Percentiles rank a stretch among this genome's conserved stretches.
Evolutionary conservation across 2,888 invertebrate species (phyloP).

Genomic region (Pollenia angustigena): DNA sequence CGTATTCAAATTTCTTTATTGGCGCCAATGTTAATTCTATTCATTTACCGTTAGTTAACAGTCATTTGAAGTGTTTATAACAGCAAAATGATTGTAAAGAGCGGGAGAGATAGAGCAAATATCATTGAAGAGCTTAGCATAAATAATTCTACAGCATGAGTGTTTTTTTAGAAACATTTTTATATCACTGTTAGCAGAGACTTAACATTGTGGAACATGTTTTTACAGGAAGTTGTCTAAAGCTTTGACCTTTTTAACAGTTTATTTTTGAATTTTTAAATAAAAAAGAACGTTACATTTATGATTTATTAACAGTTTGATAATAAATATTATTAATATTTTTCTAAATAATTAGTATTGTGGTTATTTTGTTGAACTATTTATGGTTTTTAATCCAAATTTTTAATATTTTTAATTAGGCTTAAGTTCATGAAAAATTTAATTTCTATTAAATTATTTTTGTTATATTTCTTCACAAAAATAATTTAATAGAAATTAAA

Average conservation of each 20-base stretch:
- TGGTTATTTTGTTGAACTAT: no score
- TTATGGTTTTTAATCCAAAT: no score
- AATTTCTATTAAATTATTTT: no score
- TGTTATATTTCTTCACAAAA: no score
- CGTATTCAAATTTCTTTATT: constrained; percentile 7
- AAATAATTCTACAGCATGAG: constrained; percentile 23
- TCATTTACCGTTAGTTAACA: background rate
- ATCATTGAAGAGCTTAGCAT: background rate
- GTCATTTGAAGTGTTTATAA: background rate
- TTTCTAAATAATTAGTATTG: no score
- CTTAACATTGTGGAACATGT: constrained; percentile 36
- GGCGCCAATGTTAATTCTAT: constrained; percentile 50
- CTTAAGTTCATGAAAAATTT: no score
- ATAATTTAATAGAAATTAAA: no score
- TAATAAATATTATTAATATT: no score
- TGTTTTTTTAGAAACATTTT: background rate
- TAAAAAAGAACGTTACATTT: constrained; percentile 16
- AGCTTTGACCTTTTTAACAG: background rate
- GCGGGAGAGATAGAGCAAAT: background rate
- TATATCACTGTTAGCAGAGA: constrained; percentile 8
- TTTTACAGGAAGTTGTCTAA: background rate
- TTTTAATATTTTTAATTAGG: no score
- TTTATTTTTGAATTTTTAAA: constrained; percentile 9
- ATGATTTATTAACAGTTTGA: no score
- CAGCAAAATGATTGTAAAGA: background rate